A percentile compares a stretch with the other conserved stretches of the same genome.
These are phyloP conservation scores for Rhadinocentrus ornatus DNA, from an alignment of 2,797 vertebrate genomes.

Conservation along the genomic window DNA sequence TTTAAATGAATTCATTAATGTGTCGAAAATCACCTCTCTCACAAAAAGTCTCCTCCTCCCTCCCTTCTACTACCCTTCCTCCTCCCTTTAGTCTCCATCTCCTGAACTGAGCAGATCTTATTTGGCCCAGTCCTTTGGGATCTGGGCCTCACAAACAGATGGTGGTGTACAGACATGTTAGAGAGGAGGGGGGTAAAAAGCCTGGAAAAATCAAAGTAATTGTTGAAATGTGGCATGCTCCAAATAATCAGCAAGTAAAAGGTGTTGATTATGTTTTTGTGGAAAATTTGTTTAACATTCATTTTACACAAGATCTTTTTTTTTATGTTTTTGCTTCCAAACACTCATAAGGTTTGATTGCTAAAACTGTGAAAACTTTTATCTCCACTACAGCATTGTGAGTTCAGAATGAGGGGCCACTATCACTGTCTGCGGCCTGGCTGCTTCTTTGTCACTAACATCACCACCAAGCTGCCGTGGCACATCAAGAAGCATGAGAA, in stretches of 20 bases:
- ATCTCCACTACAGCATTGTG: constrained; percentile 88
- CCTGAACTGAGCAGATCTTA: constrained; percentile 80
- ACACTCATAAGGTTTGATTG: constrained; percentile 32
- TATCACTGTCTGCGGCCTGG: constrained; percentile 96
- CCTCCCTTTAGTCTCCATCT: constrained; percentile 63
- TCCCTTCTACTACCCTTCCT: constrained; percentile 14
- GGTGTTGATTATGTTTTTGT: constrained; percentile 36
- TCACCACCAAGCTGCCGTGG: constrained; percentile 99
- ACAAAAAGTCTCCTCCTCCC: constrained; percentile 54
- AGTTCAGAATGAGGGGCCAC: constrained; percentile 98
- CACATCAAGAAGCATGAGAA: constrained; percentile 99
- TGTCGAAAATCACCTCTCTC: constrained; percentile 81
- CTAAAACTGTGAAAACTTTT: constrained; percentile 36
- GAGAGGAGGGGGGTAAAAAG: constrained; percentile 57
- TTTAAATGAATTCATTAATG: constrained; percentile 89
- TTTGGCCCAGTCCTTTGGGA: constrained; percentile 81
- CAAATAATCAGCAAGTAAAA: constrained; percentile 36
- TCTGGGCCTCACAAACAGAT: constrained; percentile 81
- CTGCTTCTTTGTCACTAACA: constrained; percentile 98
- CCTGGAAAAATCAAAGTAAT: constrained; percentile 35
- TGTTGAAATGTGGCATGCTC: constrained; percentile 44
- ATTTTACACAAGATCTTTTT: constrained; percentile 30
- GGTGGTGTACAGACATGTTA: constrained; percentile 80
- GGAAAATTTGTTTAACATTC: constrained; percentile 2
- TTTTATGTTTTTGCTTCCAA: constrained; percentile 10